phyloP scores from a whole-genome alignment of 2,797 vertebrate genomes.

The Fratercula arctica region DNA sequence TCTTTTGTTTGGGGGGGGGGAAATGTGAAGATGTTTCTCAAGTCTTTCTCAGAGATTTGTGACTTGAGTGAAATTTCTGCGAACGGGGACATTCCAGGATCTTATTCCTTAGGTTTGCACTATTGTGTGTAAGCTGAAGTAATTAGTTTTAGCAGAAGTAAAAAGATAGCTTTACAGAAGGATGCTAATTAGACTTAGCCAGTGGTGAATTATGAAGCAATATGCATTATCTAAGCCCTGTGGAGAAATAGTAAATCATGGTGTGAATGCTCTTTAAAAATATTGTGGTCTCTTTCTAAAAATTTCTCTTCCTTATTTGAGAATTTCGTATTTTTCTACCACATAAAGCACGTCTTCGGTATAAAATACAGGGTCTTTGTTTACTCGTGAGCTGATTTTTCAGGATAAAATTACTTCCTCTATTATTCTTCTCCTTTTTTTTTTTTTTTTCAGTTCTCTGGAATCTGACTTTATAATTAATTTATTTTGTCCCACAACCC shows the following conservation, averaged over 20 bases:
- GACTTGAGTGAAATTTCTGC: not conserved
- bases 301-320: not conserved
- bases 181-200: not conserved
- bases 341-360: not conserved
- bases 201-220: not conserved
- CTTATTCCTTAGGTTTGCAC: not conserved
- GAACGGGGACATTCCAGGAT: not conserved
- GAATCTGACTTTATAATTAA: slow-evolving; percentile 12
- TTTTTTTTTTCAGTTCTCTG: not conserved
- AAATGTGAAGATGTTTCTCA: not conserved
- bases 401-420: not conserved
- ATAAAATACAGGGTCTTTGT: slow-evolving; percentile 18
- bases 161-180: not conserved
- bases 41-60: not conserved
- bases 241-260: not conserved
- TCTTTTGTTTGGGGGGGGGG: not conserved
- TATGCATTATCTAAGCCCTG: not conserved
- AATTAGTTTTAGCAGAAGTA: not conserved
- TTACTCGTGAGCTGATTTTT: slow-evolving; percentile 19
- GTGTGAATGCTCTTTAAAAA: not conserved
- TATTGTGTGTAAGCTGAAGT: not conserved
- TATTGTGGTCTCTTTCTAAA: not conserved
- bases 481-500: not conserved
- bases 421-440: not conserved
- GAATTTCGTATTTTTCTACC: not conserved